A percentile compares a stretch with the other conserved stretches of the same genome.
Conservation (phyloP, 2,113 vertebrate species). For the Corapipo altera region DNA sequence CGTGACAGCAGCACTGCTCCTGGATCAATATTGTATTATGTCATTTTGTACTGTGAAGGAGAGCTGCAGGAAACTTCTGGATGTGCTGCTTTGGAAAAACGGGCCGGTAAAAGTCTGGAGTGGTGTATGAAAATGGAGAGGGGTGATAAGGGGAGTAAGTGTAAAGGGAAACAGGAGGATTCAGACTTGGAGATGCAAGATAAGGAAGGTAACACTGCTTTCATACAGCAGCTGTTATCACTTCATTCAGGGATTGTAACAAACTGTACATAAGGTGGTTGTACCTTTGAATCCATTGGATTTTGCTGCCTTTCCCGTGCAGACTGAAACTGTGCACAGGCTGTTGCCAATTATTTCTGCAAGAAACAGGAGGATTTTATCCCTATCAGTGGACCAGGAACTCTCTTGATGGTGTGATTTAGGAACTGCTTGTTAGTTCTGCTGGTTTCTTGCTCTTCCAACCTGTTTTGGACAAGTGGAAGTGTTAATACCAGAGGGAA, state of each 20-base stretch:
- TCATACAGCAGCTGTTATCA: fast-evolving
- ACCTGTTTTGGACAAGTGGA: neutral
- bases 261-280: fast-evolving
- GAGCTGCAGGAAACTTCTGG: neutral
- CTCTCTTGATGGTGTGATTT: neutral
- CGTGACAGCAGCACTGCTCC: neutral
- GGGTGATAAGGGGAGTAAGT: neutral
- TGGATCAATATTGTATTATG: neutral
- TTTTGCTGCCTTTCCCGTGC: neutral
- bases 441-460: neutral
- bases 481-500: neutral
- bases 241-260: neutral
- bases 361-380: neutral
- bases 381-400: neutral
- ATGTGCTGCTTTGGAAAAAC: neutral
- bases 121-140: neutral
- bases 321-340: neutral
- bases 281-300: neutral
- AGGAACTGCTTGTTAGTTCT: neutral
- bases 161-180: neutral
- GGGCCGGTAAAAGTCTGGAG: neutral
- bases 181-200: neutral
- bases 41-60: neutral
- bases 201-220: neutral
- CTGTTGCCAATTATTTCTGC: neutral